Evolutionary conservation across 1,140 invertebrate genomes (phyloP), one percentile per base, ranked within the genome.

Genomic region (Contarinia nasturtii): DNA sequence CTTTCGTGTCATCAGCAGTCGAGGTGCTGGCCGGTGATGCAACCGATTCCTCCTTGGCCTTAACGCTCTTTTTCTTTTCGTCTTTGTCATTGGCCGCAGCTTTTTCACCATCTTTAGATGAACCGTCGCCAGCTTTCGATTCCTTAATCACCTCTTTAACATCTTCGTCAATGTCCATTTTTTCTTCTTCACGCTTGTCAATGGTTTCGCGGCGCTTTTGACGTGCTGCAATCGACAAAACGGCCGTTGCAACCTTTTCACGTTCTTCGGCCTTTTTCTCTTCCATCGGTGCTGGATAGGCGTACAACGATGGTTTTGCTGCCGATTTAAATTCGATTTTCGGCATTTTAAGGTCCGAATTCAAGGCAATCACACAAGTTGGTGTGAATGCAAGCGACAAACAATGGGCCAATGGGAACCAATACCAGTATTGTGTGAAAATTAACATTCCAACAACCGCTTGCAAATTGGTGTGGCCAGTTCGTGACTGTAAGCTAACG

Each of bases 391-490:
- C 87, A 46, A 99, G 67, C 2, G 90, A 90, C 38, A 98, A 67
- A 55, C 95, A 98, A 62, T 98, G 91, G 0, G 91, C 82, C 44
- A 98, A 67, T 0, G 96, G 95, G 75, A 96, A 98, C 96, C 96
- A 99, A 63, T 97, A 99, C 96, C 96, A 99, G 64, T 97, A 97
- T 62, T 99, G 95, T 0, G 91, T 93, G 65, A 99, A 99, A 0
- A 98, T 85, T 38, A 98, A 64, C 64, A 94, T 86, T n/a, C 96
- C 96, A 1, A 98, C 94, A 3, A 98, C 91, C 2, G 91, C 89
- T 44, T 91, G 72, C 79, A 98, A 88, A 65, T 97, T 95, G 43
- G 89, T 95, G 63, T 98, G 94, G 1, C 95, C 95, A 37, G 92
- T 98, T 34, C 94, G 76, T 5, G 94, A 96, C 57, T 95, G 89